phyloP scores from a whole-genome alignment of 2,113 vertebrate species.

The Otolemur garnettii region DNA sequence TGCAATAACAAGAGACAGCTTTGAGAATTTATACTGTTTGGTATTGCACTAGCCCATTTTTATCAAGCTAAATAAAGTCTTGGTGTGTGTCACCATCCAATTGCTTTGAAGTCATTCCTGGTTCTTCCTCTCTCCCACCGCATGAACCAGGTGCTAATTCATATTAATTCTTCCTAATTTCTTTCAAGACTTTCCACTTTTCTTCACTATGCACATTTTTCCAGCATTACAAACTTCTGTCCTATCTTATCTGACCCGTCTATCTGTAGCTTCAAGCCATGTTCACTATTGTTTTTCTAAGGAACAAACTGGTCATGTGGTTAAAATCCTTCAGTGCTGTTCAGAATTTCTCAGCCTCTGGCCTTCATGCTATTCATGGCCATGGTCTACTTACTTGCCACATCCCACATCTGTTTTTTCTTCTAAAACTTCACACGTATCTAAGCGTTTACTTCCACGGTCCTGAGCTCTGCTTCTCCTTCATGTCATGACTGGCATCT shows the following conservation, averaged over 20 bases:
- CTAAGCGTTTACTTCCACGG: background rate
- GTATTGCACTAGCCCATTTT: fast-evolving
- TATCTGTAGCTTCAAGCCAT: background rate
- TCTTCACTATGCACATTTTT: background rate
- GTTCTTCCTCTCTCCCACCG: background rate
- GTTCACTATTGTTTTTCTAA: background rate
- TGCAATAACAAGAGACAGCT: background rate
- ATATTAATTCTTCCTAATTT: background rate
- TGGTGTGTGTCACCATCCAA: background rate
- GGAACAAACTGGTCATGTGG: background rate
- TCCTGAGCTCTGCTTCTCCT: background rate
- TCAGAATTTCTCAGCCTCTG: background rate
- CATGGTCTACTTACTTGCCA: background rate
- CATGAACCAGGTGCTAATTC: background rate
- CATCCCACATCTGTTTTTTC: no score
- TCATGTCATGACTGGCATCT: background rate
- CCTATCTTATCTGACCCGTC: background rate
- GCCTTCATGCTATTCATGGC: background rate
- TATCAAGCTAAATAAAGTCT: no score
- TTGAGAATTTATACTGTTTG: background rate
- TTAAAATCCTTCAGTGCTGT: background rate
- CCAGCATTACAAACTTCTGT: background rate
- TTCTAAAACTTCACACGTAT: no score
- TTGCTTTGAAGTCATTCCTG: background rate
- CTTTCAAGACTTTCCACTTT: background rate